phyloP scores from a whole-genome alignment of 2,888 invertebrate species.

The Ellobium chinense region DNA sequence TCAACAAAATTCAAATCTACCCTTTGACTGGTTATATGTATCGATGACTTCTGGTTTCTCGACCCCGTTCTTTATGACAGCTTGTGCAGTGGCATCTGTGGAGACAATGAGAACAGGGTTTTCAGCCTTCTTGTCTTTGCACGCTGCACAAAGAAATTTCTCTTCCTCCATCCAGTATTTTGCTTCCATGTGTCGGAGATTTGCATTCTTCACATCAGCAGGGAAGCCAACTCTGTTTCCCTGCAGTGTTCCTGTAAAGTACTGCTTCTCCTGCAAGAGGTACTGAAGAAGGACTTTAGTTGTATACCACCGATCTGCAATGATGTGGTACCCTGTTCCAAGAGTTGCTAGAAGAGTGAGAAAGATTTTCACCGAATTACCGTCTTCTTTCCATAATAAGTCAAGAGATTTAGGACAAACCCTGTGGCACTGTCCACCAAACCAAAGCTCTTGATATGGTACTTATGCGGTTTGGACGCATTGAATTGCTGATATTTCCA shows the following conservation, averaged over 20 bases:
- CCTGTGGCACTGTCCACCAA: slow-evolving; percentile 16
- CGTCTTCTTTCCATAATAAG: background rate
- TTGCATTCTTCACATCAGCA: background rate
- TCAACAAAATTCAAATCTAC: background rate
- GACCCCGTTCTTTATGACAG: background rate
- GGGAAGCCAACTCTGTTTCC: background rate
- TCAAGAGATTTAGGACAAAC: background rate
- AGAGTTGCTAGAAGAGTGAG: background rate
- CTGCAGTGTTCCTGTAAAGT: slow-evolving; percentile 4
- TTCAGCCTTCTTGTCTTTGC: slow-evolving; percentile 3
- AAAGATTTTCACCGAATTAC: background rate
- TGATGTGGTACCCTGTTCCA: slow-evolving; percentile 1
- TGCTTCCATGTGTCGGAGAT: background rate
- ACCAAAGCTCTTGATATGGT: slow-evolving; percentile 29
- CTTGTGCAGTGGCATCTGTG: background rate
- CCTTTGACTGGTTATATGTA: background rate
- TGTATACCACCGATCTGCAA: slow-evolving; percentile 3
- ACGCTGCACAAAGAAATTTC: slow-evolving; percentile 1
- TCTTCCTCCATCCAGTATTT: background rate
- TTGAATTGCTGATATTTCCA: slow-evolving; percentile 7
- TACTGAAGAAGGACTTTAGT: background rate
- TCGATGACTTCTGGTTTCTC: slow-evolving; percentile 4
- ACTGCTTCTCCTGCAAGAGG: background rate
- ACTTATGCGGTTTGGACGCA: slow-evolving; percentile 13
- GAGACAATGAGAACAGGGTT: slow-evolving; percentile 1